Evolutionary conservation across 92 coral and sea anemone genomes (phyloP).

Genomic region (Porites evermanni): DNA sequence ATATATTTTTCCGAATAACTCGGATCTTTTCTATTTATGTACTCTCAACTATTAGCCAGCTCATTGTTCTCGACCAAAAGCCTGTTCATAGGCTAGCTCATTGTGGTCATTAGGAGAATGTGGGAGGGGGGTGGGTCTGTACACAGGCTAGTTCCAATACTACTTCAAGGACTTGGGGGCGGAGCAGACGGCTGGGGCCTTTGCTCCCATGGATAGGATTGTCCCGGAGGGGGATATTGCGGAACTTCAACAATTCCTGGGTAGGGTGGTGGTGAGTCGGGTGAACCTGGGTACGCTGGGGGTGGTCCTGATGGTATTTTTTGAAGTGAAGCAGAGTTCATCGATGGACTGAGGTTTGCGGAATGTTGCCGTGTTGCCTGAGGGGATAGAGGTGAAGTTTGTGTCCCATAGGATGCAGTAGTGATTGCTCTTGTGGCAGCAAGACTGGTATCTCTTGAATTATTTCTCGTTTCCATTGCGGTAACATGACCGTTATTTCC

Average conservation of each 20-base stretch:
- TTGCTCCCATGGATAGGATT: constrained; percentile 8
- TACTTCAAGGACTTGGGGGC: too few relatives aligned
- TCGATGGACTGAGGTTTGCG: neutral
- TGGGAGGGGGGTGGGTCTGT: too few relatives aligned
- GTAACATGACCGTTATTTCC: too few relatives aligned
- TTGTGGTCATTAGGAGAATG: too few relatives aligned
- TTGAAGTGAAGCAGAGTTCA: neutral
- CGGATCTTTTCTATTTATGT: too few relatives aligned
- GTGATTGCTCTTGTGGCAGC: neutral
- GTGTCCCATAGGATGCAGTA: neutral
- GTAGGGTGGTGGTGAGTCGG: neutral
- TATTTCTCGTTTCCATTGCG: neutral
- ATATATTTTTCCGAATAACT: too few relatives aligned
- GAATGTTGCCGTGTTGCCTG: neutral
- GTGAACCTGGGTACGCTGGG: constrained; percentile 5
- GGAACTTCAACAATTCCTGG: neutral
- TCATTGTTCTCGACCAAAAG: too few relatives aligned
- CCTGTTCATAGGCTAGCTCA: too few relatives aligned
- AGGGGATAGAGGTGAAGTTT: neutral
- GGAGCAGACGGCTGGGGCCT: too few relatives aligned
- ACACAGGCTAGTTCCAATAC: too few relatives aligned
- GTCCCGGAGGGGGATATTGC: constrained; percentile 5
- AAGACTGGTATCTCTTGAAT: neutral
- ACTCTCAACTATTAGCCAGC: too few relatives aligned
- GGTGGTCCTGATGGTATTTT: neutral